Evolutionary conservation across 2,797 vertebrate species (phyloP), one percentile per base, ranked within the genome.

Genomic region (Cuniculus paca): DNA sequence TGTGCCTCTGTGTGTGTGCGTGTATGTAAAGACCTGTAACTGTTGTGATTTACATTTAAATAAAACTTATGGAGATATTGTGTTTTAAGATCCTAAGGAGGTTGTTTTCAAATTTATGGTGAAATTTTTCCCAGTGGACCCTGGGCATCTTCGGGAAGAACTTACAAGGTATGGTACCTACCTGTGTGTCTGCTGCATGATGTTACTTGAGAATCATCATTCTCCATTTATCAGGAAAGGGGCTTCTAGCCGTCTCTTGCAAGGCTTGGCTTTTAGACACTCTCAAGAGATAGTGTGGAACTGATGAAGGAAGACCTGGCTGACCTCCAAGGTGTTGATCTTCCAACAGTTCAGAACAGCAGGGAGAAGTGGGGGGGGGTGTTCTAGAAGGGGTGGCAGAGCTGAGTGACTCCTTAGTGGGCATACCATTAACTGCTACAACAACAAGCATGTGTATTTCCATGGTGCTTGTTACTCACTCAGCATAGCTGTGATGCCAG

Each of bases 81-180:
- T 99, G 98, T 98, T 99, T 98, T 98, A 98, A 99, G 99, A 99
- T 98, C 99, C 99, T 98, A 99, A 98, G 98, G 99, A 99, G 96
- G 98, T 99, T 98, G 99, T 99, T 98, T 99, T 99, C 98, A 99
- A 99, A 99, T 99, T 99, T 98, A 99, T 99, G 98, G 99, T 99
- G 87, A 99, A 99, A 98, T 99, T 99, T 98, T 99, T 99, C 97
- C 99, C 99, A 95, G 99, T 99, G 92, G 99, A 99, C 97, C 99
- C 99, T 14, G 98, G 99, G 31, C 99, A 99, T 83, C 99, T 99
- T 48, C 99, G 99, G 98, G 99, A 99, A 99, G 98, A 99, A 97
- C 98, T 99, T 97, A 99, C 99, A 96, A 99, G 99, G 99, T 99
- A 98, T 58, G 81, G 75, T 79, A 9, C 85, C 94, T 74, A 54